These are phyloP conservation scores for Labeo catla DNA, from an alignment of 2,113 vertebrate genomes.

Conservation along the genomic window DNA sequence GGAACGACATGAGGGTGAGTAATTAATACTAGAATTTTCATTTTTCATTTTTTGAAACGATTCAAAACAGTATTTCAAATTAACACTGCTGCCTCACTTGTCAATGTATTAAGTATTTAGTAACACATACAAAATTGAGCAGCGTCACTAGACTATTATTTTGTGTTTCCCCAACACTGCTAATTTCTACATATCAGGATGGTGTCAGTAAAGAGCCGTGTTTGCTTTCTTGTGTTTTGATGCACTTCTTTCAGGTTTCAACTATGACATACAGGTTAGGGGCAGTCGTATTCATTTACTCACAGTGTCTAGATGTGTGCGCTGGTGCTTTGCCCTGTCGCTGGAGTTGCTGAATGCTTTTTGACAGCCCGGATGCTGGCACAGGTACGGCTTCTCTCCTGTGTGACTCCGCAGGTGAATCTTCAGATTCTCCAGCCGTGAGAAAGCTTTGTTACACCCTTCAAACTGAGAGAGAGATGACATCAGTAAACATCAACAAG, in stretches of 20 bases:
- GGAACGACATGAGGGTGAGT: too few relatives aligned
- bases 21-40: too few relatives aligned
- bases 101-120: neutral
- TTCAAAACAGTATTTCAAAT: neutral
- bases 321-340: conserved; percentile 96
- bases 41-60: neutral
- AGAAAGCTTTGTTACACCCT: conserved; percentile 98
- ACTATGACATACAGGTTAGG: neutral
- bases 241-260: neutral
- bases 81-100: neutral
- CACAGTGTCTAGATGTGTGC: conserved; percentile 98
- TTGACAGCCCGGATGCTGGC: conserved; percentile 97
- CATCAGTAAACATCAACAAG: neutral
- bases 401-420: conserved; percentile 98
- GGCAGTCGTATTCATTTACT: conserved; percentile 59
- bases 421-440: conserved; percentile 98
- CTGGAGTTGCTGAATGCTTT: conserved; percentile 99
- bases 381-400: conserved; percentile 97
- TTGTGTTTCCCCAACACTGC: neutral
- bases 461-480: conserved; percentile 83
- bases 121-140: too few relatives aligned
- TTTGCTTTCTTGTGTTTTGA: neutral
- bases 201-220: neutral
- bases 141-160: neutral
- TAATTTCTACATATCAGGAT: neutral